phyloP scores from a whole-genome alignment of 2,888 invertebrate genomes.

The Pterobdella sp. region DNA sequence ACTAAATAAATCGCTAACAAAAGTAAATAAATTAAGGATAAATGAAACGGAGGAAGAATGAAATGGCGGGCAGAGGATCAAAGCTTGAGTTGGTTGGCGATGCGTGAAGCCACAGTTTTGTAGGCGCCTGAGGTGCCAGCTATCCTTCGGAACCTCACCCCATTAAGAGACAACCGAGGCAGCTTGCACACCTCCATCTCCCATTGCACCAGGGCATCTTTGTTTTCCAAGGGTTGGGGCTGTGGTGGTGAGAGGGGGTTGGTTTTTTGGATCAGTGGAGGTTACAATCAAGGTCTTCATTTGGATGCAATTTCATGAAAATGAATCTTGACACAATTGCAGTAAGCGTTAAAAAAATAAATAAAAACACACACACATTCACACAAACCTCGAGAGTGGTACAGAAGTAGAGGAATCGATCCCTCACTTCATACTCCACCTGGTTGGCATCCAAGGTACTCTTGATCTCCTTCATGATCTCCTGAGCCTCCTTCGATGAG shows the following conservation, averaged over 20 bases:
- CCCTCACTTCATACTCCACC: constrained; percentile 98
- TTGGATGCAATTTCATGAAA: too few relatives aligned
- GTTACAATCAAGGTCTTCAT: neutral
- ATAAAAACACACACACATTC: neutral
- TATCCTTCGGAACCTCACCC: constrained; percentile 66
- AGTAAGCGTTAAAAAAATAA: too few relatives aligned
- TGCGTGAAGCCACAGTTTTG: constrained; percentile 99
- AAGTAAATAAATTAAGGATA: constrained; percentile 6
- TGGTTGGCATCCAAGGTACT: constrained; percentile 95
- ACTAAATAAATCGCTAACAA: neutral
- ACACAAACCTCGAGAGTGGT: constrained; percentile 75
- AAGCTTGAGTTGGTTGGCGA: constrained; percentile 98
- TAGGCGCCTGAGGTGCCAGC: constrained; percentile 87
- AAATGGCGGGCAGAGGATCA: constrained; percentile 39
- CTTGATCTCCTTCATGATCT: constrained; percentile 97
- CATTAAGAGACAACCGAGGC: constrained; percentile 92
- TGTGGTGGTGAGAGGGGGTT: neutral
- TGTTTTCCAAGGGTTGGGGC: constrained; percentile 62
- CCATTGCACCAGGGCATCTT: constrained; percentile 84
- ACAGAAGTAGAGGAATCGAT: constrained; percentile 90
- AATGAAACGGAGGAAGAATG: constrained; percentile 2
- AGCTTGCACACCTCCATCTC: constrained; percentile 78
- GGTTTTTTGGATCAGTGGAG: neutral
- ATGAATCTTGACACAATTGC: too few relatives aligned
- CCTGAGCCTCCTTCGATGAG: constrained; percentile 87